Percentiles rank a stretch among this genome's conserved stretches.
Evolutionary conservation across 2,797 vertebrate genomes (phyloP).

Genomic region (Heliangelus exortis): DNA sequence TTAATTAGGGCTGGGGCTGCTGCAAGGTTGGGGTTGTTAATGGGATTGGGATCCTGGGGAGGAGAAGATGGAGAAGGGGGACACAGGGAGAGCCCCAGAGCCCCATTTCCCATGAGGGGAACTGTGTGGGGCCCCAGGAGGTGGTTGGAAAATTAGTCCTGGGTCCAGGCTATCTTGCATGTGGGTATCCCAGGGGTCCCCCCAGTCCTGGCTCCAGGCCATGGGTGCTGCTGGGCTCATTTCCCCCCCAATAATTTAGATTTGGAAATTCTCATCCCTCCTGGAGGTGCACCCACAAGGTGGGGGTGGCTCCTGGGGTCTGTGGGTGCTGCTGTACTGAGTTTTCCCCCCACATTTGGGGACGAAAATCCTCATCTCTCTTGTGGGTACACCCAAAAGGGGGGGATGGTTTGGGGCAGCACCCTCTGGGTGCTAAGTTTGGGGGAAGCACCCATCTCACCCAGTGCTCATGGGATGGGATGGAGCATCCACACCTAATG

Average conservation of each 20-base stretch:
- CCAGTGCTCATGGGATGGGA: neutral
- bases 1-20: neutral
- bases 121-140: neutral
- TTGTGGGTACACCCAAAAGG: fast-evolving
- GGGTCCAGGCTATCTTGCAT: too few species aligned
- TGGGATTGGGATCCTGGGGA: neutral
- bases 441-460: neutral
- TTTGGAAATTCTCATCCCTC: neutral
- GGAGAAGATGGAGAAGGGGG: neutral
- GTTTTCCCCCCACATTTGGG: neutral
- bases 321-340: neutral
- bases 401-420: neutral
- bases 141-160: too few species aligned
- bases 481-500: fast-evolving
- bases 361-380: neutral
- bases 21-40: fast-evolving
- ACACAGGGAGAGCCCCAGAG: neutral
- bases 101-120: neutral
- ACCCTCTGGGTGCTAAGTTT: fast-evolving
- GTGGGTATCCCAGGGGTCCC: too few species aligned
- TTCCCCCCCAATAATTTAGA: fast-evolving
- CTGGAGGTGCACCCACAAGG: fast-evolving
- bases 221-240: neutral
- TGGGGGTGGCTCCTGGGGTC: too few species aligned
- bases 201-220: neutral